phyloP scores from a whole-genome alignment of 2,113 vertebrate genomes.

The Oreotrochilus melanogaster region DNA sequence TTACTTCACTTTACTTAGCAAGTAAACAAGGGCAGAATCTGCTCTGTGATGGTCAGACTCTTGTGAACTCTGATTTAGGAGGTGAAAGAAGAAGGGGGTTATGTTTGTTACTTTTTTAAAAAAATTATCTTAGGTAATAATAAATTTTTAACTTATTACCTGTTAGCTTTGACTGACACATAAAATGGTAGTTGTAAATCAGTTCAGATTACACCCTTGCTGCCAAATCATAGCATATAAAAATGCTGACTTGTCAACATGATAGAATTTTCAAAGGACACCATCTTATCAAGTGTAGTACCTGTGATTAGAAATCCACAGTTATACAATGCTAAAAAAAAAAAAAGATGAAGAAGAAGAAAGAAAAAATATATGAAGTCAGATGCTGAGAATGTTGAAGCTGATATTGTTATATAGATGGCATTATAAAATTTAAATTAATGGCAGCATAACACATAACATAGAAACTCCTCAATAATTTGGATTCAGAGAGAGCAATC shows the following conservation, averaged over 20 bases:
- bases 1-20: neutral
- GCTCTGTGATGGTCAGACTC: neutral
- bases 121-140: rapidly evolving
- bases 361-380: neutral
- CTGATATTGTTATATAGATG: neutral
- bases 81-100: neutral
- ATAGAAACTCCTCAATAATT: slow-evolving; percentile 40
- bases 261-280: neutral
- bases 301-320: neutral
- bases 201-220: neutral
- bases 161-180: neutral
- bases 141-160: neutral
- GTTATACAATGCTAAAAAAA: neutral
- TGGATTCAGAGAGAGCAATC: slow-evolving; percentile 45
- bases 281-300: neutral
- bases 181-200: neutral
- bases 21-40: neutral
- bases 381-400: neutral
- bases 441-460: slow-evolving; percentile 1
- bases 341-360: no score
- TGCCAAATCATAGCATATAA: neutral
- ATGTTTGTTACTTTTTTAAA: neutral
- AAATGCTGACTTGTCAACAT: neutral
- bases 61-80: neutral
- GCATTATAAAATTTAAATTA: slow-evolving; percentile 38